Conservation (phyloP, 2,888 invertebrate species). For the Melikaiella ostensackeni region DNA sequence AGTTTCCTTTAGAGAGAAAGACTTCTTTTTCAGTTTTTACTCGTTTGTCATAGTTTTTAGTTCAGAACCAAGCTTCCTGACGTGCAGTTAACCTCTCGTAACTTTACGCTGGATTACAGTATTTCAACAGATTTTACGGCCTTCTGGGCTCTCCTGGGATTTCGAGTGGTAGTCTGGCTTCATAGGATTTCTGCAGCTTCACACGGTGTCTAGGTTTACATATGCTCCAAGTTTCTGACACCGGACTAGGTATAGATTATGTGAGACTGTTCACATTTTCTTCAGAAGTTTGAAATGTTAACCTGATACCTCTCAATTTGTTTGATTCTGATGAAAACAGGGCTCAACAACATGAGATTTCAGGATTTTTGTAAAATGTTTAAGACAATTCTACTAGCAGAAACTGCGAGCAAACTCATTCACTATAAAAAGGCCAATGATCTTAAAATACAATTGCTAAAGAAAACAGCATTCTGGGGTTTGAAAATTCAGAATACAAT, state of each 20-base stretch:
- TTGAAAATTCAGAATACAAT: too few species aligned
- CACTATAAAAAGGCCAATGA: too few species aligned
- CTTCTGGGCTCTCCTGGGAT: constrained; percentile 32
- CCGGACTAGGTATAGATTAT: constrained; percentile 2
- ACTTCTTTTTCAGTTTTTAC: background rate
- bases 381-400: too few species aligned
- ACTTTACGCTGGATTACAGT: constrained; percentile 33
- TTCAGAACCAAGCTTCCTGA: constrained; percentile 26
- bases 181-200: constrained; percentile 19
- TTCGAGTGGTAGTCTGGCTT: constrained; percentile 15
- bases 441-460: too few species aligned
- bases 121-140: constrained; percentile 39
- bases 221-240: constrained; percentile 17
- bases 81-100: constrained; percentile 35
- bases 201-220: constrained; percentile 10
- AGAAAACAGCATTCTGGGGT: too few species aligned
- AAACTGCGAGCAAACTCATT: too few species aligned
- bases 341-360: too few species aligned
- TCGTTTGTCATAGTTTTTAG: constrained; percentile 35
- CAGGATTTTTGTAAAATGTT: too few species aligned
- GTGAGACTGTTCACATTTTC: background rate
- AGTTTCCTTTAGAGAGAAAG: background rate
- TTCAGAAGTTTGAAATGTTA: background rate
- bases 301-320: background rate
- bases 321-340: too few species aligned